phyloP scores from a whole-genome alignment of 2,797 vertebrate genomes.

The Botia kubotai region DNA sequence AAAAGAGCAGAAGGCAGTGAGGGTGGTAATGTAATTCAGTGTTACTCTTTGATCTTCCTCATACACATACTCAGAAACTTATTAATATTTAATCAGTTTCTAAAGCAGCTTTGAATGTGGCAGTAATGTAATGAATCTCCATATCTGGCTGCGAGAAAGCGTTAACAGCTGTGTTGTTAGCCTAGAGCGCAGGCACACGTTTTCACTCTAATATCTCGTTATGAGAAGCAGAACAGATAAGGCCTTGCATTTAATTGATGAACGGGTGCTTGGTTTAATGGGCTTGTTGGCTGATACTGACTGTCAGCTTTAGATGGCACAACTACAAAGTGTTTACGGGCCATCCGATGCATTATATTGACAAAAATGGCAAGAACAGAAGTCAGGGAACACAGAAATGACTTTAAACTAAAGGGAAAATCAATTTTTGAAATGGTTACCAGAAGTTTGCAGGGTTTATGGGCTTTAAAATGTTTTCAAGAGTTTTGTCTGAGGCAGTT shows the following conservation, averaged over 20 bases:
- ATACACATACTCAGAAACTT: neutral
- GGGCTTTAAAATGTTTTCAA: neutral
- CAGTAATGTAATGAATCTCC: constrained; percentile 35
- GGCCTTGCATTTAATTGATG: constrained; percentile 24
- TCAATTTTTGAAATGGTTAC: too few relatives aligned
- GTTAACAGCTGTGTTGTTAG: constrained; percentile 36
- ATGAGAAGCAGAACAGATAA: constrained; percentile 3
- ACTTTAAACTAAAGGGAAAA: too few relatives aligned
- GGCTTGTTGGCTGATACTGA: neutral
- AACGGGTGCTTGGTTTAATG: constrained; percentile 15
- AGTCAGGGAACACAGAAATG: too few relatives aligned
- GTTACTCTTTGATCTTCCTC: constrained; percentile 41
- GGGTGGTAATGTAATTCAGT: constrained; percentile 52
- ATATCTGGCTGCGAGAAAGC: constrained; percentile 26
- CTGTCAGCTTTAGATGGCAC: neutral
- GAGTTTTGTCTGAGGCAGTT: neutral
- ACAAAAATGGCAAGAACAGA: neutral
- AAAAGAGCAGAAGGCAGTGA: constrained; percentile 57
- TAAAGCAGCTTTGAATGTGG: constrained; percentile 22
- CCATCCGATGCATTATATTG: neutral
- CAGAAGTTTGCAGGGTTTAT: neutral
- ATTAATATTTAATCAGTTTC: constrained; percentile 52
- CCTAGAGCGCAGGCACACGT: constrained; percentile 1
- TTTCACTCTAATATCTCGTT: constrained; percentile 25
- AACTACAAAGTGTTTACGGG: neutral